A percentile compares a stretch with the other conserved stretches of the same genome.
Evolutionary conservation across 2,888 invertebrate genomes (phyloP).

Genomic region (Lobophora halterata): DNA sequence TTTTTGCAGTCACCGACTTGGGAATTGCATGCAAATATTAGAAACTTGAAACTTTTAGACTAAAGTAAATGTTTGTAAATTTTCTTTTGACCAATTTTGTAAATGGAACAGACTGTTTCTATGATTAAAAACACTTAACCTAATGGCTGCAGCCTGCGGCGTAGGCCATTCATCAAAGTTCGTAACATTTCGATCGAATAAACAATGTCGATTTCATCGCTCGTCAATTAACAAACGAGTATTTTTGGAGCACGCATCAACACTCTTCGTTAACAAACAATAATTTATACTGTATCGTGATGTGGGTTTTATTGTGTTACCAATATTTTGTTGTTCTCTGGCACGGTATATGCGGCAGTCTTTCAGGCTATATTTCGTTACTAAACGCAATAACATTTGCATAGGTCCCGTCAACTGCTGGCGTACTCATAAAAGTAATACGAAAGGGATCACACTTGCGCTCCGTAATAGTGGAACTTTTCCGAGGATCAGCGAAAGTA

Average conservation of each 20-base stretch:
- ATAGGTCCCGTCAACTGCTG: slow-evolving; percentile 67
- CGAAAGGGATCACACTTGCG: slow-evolving; percentile 65
- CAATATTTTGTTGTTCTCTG: slow-evolving; percentile 15
- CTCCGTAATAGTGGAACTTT: slow-evolving; percentile 63
- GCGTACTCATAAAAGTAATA: slow-evolving; percentile 66
- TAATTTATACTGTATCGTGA: slow-evolving; percentile 15
- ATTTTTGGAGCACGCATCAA: slow-evolving; percentile 21
- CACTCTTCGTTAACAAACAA: slow-evolving; percentile 19
- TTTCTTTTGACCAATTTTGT: slow-evolving; percentile 5
- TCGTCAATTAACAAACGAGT: slow-evolving; percentile 30
- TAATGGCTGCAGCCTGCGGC: slow-evolving; percentile 13
- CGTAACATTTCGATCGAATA: slow-evolving; percentile 28
- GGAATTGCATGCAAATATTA: slow-evolving; percentile 24
- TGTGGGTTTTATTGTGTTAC: slow-evolving; percentile 5
- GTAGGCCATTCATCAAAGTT: slow-evolving; percentile 23
- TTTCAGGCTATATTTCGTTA: slow-evolving; percentile 50
- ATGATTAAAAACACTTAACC: slow-evolving; percentile 21
- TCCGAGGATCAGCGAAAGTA: slow-evolving; percentile 58
- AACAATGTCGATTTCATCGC: slow-evolving; percentile 31
- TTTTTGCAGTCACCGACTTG: slow-evolving; percentile 24
- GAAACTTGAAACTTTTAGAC: slow-evolving; percentile 15
- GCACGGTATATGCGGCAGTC: slow-evolving; percentile 25
- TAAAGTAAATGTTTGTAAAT: slow-evolving; percentile 8
- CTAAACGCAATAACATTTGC: slow-evolving; percentile 70
- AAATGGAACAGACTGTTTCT: slow-evolving; percentile 6